These are phyloP conservation scores for Agapornis canus DNA, from an alignment of 2,797 vertebrate genomes.

Conservation along the genomic window DNA sequence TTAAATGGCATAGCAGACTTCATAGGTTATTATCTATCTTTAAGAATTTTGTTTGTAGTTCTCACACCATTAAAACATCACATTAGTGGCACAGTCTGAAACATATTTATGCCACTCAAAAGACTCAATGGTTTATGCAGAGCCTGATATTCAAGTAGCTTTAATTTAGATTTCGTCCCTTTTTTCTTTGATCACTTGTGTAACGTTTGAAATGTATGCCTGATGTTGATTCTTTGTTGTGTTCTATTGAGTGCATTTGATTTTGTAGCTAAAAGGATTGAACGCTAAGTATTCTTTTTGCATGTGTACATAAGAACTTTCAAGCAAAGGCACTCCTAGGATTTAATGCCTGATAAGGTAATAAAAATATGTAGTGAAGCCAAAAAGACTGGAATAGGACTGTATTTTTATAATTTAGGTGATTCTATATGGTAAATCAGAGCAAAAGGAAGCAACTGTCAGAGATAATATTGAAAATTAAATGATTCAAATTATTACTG, in stretches of 20 bases:
- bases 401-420: neutral
- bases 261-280: neutral
- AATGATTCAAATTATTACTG: neutral
- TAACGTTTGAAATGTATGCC: neutral
- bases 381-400: neutral
- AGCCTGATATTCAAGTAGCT: neutral
- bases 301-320: neutral
- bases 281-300: neutral
- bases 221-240: neutral
- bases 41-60: neutral
- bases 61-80: neutral
- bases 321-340: neutral
- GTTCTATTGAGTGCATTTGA: neutral
- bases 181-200: conserved; percentile 6
- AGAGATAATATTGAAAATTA: neutral
- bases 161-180: neutral
- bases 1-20: neutral
- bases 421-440: neutral
- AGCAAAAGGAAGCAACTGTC: neutral
- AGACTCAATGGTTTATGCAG: neutral
- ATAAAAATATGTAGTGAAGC: neutral
- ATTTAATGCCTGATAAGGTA: neutral
- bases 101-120: neutral
- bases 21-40: neutral
- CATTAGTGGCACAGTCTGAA: neutral